phyloP scores from a whole-genome alignment of 2,797 vertebrate genomes.

The Leucoraja ocellata region DNA sequence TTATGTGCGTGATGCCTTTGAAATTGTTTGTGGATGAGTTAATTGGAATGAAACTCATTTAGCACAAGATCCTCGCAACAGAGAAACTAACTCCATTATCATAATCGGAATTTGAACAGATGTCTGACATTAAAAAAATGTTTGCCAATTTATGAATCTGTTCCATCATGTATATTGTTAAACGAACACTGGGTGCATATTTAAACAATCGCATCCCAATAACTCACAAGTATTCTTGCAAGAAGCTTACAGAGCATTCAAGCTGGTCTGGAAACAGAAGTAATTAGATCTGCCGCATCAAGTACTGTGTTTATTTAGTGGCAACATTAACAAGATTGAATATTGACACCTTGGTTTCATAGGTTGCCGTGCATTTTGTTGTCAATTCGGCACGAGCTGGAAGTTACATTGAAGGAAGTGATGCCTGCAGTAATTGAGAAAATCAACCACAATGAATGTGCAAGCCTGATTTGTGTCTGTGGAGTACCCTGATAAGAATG shows the following conservation, averaged over 20 bases:
- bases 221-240: background rate
- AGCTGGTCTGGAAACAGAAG: background rate
- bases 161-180: background rate
- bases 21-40: background rate
- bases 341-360: background rate
- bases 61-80: background rate
- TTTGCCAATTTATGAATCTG: background rate
- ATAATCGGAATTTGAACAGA: background rate
- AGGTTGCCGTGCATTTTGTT: background rate
- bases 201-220: background rate
- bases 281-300: background rate
- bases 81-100: background rate
- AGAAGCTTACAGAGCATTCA: background rate
- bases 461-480: background rate
- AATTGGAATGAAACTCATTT: background rate
- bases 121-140: background rate
- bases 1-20: background rate
- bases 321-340: background rate
- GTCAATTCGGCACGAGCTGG: background rate
- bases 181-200: background rate
- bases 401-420: background rate
- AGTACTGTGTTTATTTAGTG: background rate
- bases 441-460: background rate
- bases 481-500: background rate
- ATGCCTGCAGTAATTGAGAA: background rate